These are phyloP conservation scores for Cephus pygmeus DNA, from an alignment of 2,888 invertebrate species.

Conservation along the genomic window DNA sequence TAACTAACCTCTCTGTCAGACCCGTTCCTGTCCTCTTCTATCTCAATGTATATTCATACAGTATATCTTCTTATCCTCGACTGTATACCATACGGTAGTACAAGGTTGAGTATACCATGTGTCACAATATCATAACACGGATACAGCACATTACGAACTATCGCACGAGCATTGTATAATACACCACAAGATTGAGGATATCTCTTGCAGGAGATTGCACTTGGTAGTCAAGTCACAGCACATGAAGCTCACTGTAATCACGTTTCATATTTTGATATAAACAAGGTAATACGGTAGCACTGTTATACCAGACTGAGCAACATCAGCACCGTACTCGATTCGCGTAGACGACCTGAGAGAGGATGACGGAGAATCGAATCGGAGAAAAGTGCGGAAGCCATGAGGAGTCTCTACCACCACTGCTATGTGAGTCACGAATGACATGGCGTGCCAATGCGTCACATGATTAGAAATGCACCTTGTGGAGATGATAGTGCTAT, in stretches of 20 bases:
- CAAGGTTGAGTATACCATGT: background rate
- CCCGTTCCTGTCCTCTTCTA: background rate
- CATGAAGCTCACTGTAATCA: background rate
- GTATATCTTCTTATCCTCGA: background rate
- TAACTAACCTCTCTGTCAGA: background rate
- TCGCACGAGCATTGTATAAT: background rate
- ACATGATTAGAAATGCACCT: slow-evolving; percentile 42
- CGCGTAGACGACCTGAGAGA: slow-evolving; percentile 19
- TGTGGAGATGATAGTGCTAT: background rate
- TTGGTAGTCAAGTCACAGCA: background rate
- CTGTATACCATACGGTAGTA: background rate
- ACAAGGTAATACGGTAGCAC: background rate
- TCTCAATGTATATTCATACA: background rate
- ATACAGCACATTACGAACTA: background rate
- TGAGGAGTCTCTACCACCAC: slow-evolving; percentile 26
- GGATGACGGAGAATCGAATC: slow-evolving; percentile 10
- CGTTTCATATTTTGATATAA: background rate
- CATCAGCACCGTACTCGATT: slow-evolving; percentile 16
- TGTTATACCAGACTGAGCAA: background rate
- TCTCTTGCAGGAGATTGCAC: background rate
- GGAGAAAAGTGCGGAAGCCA: slow-evolving; percentile 12
- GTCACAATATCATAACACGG: background rate
- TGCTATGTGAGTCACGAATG: slow-evolving; percentile 44
- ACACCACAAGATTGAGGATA: background rate
- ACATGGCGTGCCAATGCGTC: slow-evolving; percentile 41